These are phyloP conservation scores for Psittacara wagleri DNA, from an alignment of 2,113 vertebrate genomes.

Conservation along the genomic window DNA sequence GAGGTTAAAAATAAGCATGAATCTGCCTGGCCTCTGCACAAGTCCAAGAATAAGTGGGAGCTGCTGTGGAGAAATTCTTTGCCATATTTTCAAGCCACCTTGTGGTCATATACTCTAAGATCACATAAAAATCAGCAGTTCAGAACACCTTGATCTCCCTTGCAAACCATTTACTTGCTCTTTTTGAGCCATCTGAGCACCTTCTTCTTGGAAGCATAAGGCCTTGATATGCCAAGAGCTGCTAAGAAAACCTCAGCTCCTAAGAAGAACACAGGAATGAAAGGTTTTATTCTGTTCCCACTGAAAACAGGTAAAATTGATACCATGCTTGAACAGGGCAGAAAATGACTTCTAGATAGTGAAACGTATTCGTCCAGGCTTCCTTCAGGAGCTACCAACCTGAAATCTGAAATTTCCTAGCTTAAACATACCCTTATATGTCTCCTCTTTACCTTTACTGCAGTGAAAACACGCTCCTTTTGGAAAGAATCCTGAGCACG, in stretches of 20 bases:
- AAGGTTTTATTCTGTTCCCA: neutral
- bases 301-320: neutral
- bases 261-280: neutral
- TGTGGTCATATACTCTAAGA: neutral
- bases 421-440: neutral
- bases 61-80: neutral
- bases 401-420: neutral
- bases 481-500: neutral
- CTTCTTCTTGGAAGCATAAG: neutral
- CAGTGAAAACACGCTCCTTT: neutral
- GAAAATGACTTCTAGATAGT: neutral
- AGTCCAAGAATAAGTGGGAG: neutral
- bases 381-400: neutral
- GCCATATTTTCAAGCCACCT: neutral
- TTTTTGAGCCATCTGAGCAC: neutral
- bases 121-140: neutral
- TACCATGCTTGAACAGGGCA: neutral
- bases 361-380: neutral
- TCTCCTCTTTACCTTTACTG: neutral
- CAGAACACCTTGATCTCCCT: neutral
- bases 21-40: neutral
- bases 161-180: neutral
- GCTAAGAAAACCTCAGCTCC: neutral
- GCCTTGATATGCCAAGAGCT: neutral
- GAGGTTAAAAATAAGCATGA: neutral